Evolutionary conservation across 2,797 vertebrate genomes (phyloP).

Genomic region (Passerculus sandwichensis): DNA sequence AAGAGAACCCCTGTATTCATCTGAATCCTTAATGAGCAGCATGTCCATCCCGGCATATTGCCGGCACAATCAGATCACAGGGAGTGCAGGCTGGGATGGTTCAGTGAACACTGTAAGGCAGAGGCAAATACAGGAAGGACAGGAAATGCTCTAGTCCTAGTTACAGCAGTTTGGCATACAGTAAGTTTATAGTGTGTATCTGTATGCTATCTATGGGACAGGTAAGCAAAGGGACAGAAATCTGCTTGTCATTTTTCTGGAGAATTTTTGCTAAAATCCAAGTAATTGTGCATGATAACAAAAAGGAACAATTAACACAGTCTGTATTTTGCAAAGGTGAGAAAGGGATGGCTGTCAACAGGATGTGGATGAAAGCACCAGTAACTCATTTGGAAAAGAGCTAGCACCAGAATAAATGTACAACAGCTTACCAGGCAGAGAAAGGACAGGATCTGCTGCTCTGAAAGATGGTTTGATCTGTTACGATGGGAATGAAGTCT

Average conservation of each 20-base stretch:
- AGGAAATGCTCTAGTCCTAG: background rate
- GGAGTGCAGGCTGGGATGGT: background rate
- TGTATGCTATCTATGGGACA: background rate
- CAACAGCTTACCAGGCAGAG: conserved; percentile 40
- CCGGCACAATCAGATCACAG: background rate
- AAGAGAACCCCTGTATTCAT: background rate
- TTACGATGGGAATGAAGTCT: background rate
- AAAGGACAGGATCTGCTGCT: conserved; percentile 15
- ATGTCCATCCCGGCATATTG: background rate
- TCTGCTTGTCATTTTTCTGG: background rate
- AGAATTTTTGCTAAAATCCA: conserved; percentile 3
- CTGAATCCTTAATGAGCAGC: conserved; percentile 24
- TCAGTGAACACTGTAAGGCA: background rate
- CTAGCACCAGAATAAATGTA: conserved; percentile 23
- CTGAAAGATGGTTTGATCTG: conserved; percentile 6
- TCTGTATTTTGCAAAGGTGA: background rate
- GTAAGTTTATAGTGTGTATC: background rate
- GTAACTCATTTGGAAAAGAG: conserved; percentile 9
- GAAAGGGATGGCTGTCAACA: background rate
- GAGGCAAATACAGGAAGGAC: background rate
- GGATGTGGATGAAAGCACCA: background rate
- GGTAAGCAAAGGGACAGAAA: background rate
- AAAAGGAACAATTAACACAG: background rate
- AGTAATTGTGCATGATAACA: background rate
- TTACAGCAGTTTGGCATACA: background rate